A percentile compares a stretch with the other conserved stretches of the same genome.
phyloP scores from a whole-genome alignment of 2,797 vertebrate species.

The Sphenodon punctatus region DNA sequence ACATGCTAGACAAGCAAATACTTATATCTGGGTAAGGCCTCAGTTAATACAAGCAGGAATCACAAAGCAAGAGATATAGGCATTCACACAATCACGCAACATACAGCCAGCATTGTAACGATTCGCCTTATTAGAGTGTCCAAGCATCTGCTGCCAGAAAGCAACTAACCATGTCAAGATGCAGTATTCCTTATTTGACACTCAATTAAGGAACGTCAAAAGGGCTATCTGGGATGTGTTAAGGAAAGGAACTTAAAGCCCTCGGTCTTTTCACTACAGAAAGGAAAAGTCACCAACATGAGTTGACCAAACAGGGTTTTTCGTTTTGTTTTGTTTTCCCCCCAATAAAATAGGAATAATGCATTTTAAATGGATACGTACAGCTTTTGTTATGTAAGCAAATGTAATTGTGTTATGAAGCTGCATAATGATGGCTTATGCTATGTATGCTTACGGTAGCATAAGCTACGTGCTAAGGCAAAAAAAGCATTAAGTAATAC shows the following conservation, averaged over 20 bases:
- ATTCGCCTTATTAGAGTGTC: constrained; percentile 81
- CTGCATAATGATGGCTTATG: constrained; percentile 65
- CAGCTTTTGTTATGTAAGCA: constrained; percentile 67
- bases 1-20: constrained; percentile 77
- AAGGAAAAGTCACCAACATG: constrained; percentile 1
- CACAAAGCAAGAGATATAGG: constrained; percentile 66
- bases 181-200: constrained; percentile 72
- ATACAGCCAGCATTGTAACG: constrained; percentile 52
- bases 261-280: constrained; percentile 39
- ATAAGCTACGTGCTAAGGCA: constrained; percentile 77
- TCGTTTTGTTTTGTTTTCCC: background rate
- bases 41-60: constrained; percentile 69
- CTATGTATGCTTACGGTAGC: constrained; percentile 68
- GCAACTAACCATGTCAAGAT: constrained; percentile 60
- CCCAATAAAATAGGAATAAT: constrained; percentile 68
- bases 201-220: constrained; percentile 47
- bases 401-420: constrained; percentile 74
- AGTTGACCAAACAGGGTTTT: constrained; percentile 24
- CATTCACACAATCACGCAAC: constrained; percentile 72
- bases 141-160: constrained; percentile 72
- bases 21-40: constrained; percentile 41
- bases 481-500: constrained; percentile 85
- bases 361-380: constrained; percentile 69
- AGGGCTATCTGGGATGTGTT: constrained; percentile 37
- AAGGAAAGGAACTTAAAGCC: constrained; percentile 1